Percentiles rank a stretch among this genome's conserved stretches.
phyloP scores from a whole-genome alignment of 2,113 vertebrate genomes.

The Tupaia tana region DNA sequence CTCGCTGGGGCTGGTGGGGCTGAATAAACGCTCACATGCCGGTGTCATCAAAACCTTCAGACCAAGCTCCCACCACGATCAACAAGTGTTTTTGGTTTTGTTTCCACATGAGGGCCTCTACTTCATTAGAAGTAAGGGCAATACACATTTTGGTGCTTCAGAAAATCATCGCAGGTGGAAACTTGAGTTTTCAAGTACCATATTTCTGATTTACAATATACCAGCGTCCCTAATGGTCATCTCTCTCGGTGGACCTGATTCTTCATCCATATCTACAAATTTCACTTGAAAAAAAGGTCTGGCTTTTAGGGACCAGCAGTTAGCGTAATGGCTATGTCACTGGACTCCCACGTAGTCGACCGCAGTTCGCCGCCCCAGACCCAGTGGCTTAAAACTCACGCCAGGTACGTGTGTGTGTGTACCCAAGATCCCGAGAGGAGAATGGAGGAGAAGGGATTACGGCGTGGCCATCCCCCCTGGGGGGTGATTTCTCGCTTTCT shows the following conservation, averaged over 20 bases:
- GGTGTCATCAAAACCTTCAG: not conserved
- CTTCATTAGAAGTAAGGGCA: conserved; percentile 36
- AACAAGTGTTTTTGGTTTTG: conserved; percentile 7
- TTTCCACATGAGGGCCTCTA: conserved; percentile 22
- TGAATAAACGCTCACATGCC: fast-evolving
- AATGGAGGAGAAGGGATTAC: too few species aligned
- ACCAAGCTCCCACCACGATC: not conserved
- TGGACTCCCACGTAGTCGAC: too few species aligned
- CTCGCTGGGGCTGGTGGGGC: not conserved
- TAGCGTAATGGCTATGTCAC: too few species aligned
- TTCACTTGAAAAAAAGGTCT: not conserved
- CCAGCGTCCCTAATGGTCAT: not conserved
- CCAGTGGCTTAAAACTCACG: too few species aligned
- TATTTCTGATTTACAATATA: not conserved
- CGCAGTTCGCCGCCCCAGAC: too few species aligned
- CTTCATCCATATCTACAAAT: conserved; percentile 32
- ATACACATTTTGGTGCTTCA: conserved; percentile 14
- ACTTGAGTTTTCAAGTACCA: not conserved
- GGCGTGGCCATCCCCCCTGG: too few species aligned
- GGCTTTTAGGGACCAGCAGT: too few species aligned
- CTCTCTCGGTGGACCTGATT: not conserved
- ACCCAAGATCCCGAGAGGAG: too few species aligned
- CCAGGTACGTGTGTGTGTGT: too few species aligned
- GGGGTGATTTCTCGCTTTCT: too few species aligned
- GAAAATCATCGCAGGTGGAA: conserved; percentile 2